phyloP scores from a whole-genome alignment of 1,140 invertebrate genomes.

The Drusus annulatus region DNA sequence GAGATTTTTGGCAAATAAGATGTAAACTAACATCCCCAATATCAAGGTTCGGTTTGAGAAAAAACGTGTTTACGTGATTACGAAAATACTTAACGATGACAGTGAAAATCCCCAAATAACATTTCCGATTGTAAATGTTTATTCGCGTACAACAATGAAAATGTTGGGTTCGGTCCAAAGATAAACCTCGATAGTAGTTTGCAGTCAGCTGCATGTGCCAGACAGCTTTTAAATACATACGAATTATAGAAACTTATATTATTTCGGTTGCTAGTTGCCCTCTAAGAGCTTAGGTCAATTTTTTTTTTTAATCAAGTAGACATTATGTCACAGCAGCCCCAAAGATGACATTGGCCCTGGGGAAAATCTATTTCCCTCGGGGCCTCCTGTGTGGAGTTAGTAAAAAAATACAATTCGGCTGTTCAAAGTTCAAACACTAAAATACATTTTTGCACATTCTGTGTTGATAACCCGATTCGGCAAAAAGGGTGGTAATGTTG shows the following conservation, averaged over 20 bases:
- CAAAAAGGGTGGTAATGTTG: no score
- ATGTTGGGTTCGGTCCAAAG: conserved; percentile 12
- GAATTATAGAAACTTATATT: background rate
- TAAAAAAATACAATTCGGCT: no score
- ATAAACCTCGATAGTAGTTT: background rate
- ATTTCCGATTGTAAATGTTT: background rate
- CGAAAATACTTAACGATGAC: background rate
- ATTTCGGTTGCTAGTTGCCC: background rate
- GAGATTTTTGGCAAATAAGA: background rate
- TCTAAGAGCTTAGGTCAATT: background rate
- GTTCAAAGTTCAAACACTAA: no score
- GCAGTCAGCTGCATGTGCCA: background rate
- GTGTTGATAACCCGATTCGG: no score
- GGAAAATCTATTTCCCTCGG: no score
- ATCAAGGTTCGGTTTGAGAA: background rate
- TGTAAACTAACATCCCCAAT: background rate
- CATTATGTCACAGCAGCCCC: no score
- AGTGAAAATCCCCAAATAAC: background rate
- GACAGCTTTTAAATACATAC: background rate
- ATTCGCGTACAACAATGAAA: conserved; percentile 10
- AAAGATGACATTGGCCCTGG: no score
- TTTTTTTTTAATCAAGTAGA: no score
- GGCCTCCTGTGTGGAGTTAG: no score
- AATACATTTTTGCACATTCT: no score
- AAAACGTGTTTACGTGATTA: background rate